phyloP scores from a whole-genome alignment of 2,113 vertebrate genomes.

The Marcusenius ussheri region DNA sequence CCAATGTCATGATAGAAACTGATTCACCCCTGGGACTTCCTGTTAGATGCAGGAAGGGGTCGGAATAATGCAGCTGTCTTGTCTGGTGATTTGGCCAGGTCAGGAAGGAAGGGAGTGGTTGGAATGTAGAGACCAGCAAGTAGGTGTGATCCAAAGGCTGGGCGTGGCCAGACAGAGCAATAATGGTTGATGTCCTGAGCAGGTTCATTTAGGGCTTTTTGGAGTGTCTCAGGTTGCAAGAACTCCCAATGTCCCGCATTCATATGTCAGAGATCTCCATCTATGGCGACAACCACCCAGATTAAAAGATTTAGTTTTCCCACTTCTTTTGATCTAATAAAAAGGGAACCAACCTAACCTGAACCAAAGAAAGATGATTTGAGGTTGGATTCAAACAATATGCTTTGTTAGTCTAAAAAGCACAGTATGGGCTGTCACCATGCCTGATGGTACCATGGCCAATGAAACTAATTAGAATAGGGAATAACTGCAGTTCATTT shows the following conservation, averaged over 20 bases:
- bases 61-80: neutral
- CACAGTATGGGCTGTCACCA: neutral
- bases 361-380: neutral
- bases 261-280: neutral
- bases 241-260: neutral
- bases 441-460: neutral
- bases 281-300: neutral
- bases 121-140: neutral
- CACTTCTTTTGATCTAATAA: neutral
- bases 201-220: neutral
- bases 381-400: neutral
- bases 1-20: neutral
- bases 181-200: neutral
- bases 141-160: neutral
- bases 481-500: neutral
- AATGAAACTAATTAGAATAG: neutral
- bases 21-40: neutral
- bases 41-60: neutral
- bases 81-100: neutral
- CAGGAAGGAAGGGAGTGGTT: neutral
- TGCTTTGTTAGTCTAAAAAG: neutral
- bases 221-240: neutral
- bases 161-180: neutral
- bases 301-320: neutral
- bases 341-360: neutral